Evolutionary conservation across 2,113 vertebrate genomes (phyloP).

Genomic region (Siniperca knerii): DNA sequence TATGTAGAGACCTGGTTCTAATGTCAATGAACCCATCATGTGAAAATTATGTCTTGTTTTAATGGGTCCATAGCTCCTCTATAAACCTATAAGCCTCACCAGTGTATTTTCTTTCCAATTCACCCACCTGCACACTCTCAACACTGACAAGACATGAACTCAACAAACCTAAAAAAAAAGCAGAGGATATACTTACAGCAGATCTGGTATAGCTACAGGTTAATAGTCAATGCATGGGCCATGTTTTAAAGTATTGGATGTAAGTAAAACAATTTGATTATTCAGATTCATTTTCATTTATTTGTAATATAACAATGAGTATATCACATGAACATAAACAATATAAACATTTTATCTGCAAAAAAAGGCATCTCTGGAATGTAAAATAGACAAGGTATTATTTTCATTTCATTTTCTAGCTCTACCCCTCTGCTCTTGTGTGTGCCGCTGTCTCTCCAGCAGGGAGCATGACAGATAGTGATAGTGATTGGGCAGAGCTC

Average conservation of each 20-base stretch:
- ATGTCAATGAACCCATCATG: slow-evolving; percentile 2
- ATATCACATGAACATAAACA: neutral
- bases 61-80: neutral
- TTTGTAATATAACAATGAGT: neutral
- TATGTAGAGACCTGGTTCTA: neutral
- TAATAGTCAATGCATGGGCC: neutral
- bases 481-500: slow-evolving; percentile 74
- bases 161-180: neutral
- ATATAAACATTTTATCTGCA: neutral
- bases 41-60: neutral
- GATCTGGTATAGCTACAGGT: neutral
- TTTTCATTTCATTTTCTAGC: slow-evolving; percentile 31
- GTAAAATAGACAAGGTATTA: slow-evolving; percentile 16
- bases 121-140: neutral
- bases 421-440: slow-evolving; percentile 3
- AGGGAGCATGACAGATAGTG: slow-evolving; percentile 76
- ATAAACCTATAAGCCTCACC: neutral
- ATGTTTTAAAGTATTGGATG: neutral
- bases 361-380: neutral
- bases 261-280: neutral
- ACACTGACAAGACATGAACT: neutral
- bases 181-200: neutral
- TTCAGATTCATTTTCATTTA: neutral
- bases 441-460: slow-evolving; percentile 39
- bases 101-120: neutral